Evolutionary conservation across 2,797 vertebrate genomes (phyloP).

Genomic region (Erethizon dorsatum): DNA sequence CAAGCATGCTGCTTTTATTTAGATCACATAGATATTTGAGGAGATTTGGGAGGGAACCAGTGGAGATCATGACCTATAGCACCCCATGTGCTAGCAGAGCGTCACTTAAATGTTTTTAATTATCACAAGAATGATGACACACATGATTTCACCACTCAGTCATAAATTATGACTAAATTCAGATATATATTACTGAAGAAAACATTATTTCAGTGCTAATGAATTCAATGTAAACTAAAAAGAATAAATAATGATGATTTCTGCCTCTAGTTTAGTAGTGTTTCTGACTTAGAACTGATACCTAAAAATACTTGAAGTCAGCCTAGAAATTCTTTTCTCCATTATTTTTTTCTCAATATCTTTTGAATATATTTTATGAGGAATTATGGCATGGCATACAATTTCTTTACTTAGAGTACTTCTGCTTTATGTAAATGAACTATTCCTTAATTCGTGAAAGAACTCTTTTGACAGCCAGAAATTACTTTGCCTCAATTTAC

Average conservation of each 20-base stretch:
- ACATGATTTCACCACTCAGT: conserved; percentile 3
- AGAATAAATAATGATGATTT: conserved; percentile 21
- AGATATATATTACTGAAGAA: conserved; percentile 10
- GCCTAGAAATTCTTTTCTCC: conserved; percentile 1
- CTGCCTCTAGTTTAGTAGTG: conserved; percentile 11
- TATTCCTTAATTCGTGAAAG: conserved; percentile 20
- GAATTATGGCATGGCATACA: conserved; percentile 13
- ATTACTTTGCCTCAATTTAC: conserved; percentile 43
- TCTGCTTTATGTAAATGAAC: background rate
- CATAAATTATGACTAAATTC: conserved; percentile 15
- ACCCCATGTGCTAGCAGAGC: background rate
- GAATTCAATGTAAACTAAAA: conserved; percentile 60
- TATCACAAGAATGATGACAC: conserved; percentile 4
- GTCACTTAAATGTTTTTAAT: conserved; percentile 4
- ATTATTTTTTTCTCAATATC: background rate
- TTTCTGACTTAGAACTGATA: conserved; percentile 36
- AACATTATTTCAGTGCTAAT: conserved; percentile 11
- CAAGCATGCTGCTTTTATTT: background rate
- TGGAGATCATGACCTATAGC: background rate
- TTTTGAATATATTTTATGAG: conserved; percentile 46
- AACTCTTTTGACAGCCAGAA: conserved; percentile 25
- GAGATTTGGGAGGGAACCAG: background rate
- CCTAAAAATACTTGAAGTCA: conserved; percentile 12
- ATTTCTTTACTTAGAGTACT: conserved; percentile 29
- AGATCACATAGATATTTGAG: background rate